Conservation (phyloP, 1,140 invertebrate genomes). For the Neodiprion fabricii region DNA sequence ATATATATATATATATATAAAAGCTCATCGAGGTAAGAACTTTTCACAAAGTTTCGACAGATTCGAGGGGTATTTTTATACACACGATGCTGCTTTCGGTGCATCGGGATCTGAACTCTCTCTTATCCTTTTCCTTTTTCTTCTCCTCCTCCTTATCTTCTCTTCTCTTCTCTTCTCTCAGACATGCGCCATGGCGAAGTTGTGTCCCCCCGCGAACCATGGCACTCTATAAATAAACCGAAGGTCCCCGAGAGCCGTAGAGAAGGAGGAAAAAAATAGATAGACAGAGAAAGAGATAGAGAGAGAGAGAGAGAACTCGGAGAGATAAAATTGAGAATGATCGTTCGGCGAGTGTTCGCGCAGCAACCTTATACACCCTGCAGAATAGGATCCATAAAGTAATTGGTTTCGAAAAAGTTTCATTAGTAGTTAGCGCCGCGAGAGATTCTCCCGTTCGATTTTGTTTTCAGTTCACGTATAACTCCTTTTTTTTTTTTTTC, state of each 20-base stretch:
- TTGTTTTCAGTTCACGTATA: slow-evolving; percentile 50
- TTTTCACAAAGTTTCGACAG: no score
- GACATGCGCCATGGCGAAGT: slow-evolving; percentile 46
- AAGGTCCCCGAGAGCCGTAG: slow-evolving; percentile 13
- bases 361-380: no score
- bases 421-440: slow-evolving; percentile 48
- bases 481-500: slow-evolving; percentile 32
- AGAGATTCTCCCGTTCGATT: slow-evolving; percentile 39
- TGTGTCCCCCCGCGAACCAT: slow-evolving; percentile 43
- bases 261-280: slow-evolving; percentile 5
- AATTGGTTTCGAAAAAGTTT: slow-evolving; percentile 56
- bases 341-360: slow-evolving; percentile 38
- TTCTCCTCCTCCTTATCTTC: background rate
- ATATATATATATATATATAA: no score
- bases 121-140: background rate
- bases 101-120: background rate
- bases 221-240: slow-evolving; percentile 54
- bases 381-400: slow-evolving; percentile 52
- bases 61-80: no score
- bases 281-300: slow-evolving; percentile 11
- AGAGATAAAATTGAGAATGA: slow-evolving; percentile 54
- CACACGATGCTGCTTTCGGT: no score
- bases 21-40: no score
- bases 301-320: slow-evolving; percentile 18
- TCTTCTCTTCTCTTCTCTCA: background rate